Conservation (phyloP, 2,888 invertebrate genomes). For the Cantharis rustica region DNA sequence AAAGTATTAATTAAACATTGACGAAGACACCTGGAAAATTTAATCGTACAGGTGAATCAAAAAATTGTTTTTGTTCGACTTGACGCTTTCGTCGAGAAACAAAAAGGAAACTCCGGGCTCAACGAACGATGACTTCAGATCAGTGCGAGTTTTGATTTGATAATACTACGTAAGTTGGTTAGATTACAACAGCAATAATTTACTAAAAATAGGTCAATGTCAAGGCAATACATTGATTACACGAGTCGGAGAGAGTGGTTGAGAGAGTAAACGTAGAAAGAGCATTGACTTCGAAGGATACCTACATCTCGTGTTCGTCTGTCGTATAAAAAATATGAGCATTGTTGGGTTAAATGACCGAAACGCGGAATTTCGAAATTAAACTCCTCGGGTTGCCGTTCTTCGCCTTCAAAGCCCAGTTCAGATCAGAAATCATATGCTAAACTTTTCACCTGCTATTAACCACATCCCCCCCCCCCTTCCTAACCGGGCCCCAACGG, state of each 20-base stretch:
- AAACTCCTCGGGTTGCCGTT: not conserved
- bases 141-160: slow-evolving; percentile 14
- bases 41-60: not conserved
- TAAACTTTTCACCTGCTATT: too few relatives aligned
- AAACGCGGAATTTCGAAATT: not conserved
- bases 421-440: too few relatives aligned
- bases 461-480: not conserved
- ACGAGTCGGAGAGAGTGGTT: slow-evolving; percentile 31
- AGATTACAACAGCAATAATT: slow-evolving; percentile 34
- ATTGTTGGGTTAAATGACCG: not conserved
- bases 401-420: too few relatives aligned
- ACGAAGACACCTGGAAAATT: not conserved
- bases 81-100: not conserved
- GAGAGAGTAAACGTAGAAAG: slow-evolving; percentile 13
- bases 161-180: slow-evolving; percentile 28
- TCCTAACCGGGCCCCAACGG: not conserved
- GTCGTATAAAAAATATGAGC: not conserved
- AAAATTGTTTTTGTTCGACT: too few relatives aligned
- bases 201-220: slow-evolving; percentile 44
- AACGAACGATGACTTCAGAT: not conserved
- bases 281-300: slow-evolving; percentile 2
- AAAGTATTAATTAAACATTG: not conserved
- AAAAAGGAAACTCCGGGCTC: not conserved
- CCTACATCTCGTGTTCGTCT: not conserved
- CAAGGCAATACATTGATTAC: slow-evolving; percentile 42